Conservation (phyloP, 2,888 invertebrate genomes). For the Parnassius smintheus region DNA sequence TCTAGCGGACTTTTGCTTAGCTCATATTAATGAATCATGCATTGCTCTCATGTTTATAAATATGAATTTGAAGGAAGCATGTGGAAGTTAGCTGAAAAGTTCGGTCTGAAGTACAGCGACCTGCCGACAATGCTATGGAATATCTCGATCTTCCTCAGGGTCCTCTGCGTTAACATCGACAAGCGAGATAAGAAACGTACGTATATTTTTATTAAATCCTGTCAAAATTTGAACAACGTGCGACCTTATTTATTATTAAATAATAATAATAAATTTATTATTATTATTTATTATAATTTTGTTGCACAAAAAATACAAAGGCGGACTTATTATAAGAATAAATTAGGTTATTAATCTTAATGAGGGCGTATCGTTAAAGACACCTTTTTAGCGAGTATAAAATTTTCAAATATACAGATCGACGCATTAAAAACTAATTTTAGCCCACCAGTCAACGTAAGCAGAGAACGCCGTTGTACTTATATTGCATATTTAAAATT, state of each 20-base stretch:
- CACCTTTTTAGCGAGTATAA: background rate
- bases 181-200: constrained; percentile 41
- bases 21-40: no score
- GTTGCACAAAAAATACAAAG: no score
- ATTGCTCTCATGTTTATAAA: no score
- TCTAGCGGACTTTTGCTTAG: no score
- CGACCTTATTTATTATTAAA: background rate
- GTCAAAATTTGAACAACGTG: constrained; percentile 1
- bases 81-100: constrained; percentile 24
- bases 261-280: no score
- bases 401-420: background rate
- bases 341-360: background rate
- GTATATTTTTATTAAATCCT: constrained; percentile 22
- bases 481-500: no score
- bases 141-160: constrained; percentile 40
- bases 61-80: constrained; percentile 12
- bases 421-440: background rate
- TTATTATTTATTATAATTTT: no score
- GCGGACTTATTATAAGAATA: no score
- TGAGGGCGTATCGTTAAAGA: background rate
- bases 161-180: constrained; percentile 45
- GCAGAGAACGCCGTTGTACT: no score
- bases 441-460: no score
- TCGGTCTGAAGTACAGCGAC: constrained; percentile 37
- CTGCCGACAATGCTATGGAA: constrained; percentile 51